phyloP scores from a whole-genome alignment of 1,140 invertebrate species.

The Sitobion miscanthi region DNA sequence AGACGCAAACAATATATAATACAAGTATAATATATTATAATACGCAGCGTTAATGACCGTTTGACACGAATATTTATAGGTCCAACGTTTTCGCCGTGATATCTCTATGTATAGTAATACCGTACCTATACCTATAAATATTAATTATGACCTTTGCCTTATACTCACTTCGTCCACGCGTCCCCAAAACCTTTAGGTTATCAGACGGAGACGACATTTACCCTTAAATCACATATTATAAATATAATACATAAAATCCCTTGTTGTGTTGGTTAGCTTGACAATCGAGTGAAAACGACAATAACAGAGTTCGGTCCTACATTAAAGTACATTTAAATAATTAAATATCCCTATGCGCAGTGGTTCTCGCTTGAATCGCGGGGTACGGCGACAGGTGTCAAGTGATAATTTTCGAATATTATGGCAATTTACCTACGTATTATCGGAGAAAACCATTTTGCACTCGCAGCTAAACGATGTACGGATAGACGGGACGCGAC shows the following conservation, averaged over 20 bases:
- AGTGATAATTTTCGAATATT: not conserved
- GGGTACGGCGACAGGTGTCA: not conserved
- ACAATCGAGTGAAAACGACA: not conserved
- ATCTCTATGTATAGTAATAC: not conserved
- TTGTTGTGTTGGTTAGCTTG: not conserved
- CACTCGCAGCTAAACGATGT: too few relatives aligned
- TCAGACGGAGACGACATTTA: not conserved
- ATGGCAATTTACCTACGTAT: too few relatives aligned
- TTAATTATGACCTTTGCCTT: not conserved
- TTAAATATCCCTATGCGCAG: not conserved
- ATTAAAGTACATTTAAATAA: not conserved
- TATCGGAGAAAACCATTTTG: not conserved
- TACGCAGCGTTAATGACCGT: not conserved
- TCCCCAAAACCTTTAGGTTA: not conserved
- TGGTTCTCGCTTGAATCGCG: not conserved
- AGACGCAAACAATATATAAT: not conserved
- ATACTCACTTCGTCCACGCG: not conserved
- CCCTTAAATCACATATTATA: too few relatives aligned
- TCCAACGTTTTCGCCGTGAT: not conserved
- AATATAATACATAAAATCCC: not conserved
- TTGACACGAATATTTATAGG: slow-evolving; percentile 21
- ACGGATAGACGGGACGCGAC: not conserved
- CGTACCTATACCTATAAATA: not conserved
- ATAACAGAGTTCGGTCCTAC: not conserved
- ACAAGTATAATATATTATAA: not conserved